Base-by-base conservation (phyloP, 2,888 invertebrate genomes). In the Aquatica leii region DNA sequence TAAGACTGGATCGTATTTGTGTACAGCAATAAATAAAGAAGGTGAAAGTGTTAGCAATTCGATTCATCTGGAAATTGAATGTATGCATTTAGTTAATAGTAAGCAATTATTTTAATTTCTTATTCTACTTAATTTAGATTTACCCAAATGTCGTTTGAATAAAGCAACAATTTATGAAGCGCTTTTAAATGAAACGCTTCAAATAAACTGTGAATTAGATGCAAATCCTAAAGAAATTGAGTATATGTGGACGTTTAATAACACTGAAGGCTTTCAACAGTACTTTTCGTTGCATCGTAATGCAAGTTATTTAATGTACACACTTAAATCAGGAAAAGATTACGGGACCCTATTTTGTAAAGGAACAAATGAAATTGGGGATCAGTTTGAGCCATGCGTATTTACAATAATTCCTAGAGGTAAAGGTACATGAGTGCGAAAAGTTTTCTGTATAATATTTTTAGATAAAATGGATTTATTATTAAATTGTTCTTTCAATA, bases 191-290 rank as follows among this genome's bases (percentile, higher is more conserved):
- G 94, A 94, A 80, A 88, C 89, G 54, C 91, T 91, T 0, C 88
- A 88, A 77, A 88, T 94, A 57, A 83, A 88, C 50, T 95, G 95
- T 79, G 90, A 91, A 80, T 94, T 95, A 49, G 93, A 94, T 76
- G 89, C 94, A 12, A 93, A 90, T 80, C 94, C 94, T 12, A 86
- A 89, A 0, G 93, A 92, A 1, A 89, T 90, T 76, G 90, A 87
- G 75, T 95, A 94, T 81, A 90, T 90, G 74, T 95, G 95, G 95
- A 88, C 90, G 15, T 92, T 95, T 79, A 95, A 96, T 83, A 95
- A 93, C 82, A 92, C 94, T 34, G 89, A 91, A 69, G 93, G 93
- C 77, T 88, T 89, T 71, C 88, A 90, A 70, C 91, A 88, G 80
- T 82, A 83, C n/a, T 78, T 84, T n/a, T 84, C 83, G 53, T 76